Conservation (phyloP, 2,797 vertebrate species). For the Pitangus sulphuratus region DNA sequence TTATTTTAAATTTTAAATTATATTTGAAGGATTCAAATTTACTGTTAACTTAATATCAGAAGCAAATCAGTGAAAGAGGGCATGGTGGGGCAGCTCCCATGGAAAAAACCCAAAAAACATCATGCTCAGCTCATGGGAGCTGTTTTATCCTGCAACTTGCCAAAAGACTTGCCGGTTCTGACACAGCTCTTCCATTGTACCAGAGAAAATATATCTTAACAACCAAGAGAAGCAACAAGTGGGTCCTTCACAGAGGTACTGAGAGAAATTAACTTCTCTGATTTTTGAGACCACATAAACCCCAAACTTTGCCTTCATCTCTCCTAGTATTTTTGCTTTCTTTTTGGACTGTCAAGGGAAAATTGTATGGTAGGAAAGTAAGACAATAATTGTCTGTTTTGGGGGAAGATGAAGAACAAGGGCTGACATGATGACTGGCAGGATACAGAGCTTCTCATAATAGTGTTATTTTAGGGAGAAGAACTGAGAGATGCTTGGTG, state of each 20-base stretch:
- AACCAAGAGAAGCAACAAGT: not conserved
- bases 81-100: not conserved
- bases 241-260: not conserved
- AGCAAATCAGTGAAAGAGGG: not conserved
- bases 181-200: not conserved
- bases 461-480: not conserved
- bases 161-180: not conserved
- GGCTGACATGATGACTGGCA: not conserved
- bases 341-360: not conserved
- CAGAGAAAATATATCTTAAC: not conserved
- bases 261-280: not conserved
- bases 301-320: not conserved
- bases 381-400: not conserved
- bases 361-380: not conserved
- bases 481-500: not conserved
- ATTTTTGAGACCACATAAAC: not conserved
- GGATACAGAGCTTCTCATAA: not conserved
- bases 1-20: not conserved
- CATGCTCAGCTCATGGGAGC: not conserved
- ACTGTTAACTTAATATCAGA: not conserved
- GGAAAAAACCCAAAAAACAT: accelerated
- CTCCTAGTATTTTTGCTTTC: not conserved
- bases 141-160: not conserved
- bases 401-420: not conserved
- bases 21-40: not conserved